phyloP scores from a whole-genome alignment of 2,888 invertebrate genomes.

The Eristalinus aeneus region DNA sequence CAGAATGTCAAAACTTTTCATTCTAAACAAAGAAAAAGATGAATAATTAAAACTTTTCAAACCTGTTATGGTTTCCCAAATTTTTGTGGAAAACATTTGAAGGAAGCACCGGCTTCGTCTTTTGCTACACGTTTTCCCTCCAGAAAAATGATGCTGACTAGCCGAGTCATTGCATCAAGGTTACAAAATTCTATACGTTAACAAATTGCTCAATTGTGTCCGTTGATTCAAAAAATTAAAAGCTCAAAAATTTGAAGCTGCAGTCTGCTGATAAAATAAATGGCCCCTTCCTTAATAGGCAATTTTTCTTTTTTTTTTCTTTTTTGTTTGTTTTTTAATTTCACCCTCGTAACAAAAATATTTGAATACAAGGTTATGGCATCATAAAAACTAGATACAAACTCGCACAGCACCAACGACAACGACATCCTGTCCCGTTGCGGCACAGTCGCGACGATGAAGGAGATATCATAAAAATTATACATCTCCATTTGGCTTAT shows the following conservation, averaged over 20 bases:
- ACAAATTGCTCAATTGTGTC: neutral
- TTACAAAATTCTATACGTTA: neutral
- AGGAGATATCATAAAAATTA: slow-evolving; percentile 41
- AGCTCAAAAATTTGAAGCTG: neutral
- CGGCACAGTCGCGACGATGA: neutral
- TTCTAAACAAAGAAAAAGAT: too few species aligned
- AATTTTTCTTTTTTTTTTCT: neutral
- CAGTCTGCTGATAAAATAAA: neutral
- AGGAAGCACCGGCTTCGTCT: too few species aligned
- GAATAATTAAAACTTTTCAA: too few species aligned
- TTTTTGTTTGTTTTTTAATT: neutral
- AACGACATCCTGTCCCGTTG: slow-evolving; percentile 37
- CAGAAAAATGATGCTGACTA: too few species aligned
- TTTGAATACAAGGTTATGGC: slow-evolving; percentile 50
- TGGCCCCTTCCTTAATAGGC: neutral
- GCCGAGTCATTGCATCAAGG: too few species aligned
- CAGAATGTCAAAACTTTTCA: too few species aligned
- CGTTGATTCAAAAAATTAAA: neutral
- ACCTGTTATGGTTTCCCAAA: too few species aligned
- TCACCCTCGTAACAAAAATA: slow-evolving; percentile 10
- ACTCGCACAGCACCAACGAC: neutral
- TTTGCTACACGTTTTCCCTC: too few species aligned
- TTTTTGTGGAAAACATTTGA: too few species aligned
- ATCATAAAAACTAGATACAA: slow-evolving; percentile 34
- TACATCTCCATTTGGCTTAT: slow-evolving; percentile 32